phyloP scores from a whole-genome alignment of 2,888 invertebrate genomes.

The Byasa hedistus region DNA sequence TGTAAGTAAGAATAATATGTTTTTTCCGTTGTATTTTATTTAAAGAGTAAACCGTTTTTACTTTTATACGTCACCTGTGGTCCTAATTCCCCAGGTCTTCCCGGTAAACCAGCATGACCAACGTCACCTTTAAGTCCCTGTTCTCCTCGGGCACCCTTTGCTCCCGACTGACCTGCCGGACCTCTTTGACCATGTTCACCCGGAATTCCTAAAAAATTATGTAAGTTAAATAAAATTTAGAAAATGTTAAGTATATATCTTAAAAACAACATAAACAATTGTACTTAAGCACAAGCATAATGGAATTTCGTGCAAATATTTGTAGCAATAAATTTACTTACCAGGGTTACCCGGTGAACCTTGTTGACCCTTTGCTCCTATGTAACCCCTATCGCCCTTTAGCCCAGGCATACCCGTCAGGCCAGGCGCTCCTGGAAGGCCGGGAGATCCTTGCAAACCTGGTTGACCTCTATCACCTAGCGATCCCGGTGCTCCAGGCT shows the following conservation, averaged over 20 bases:
- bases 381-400: slow-evolving; percentile 86
- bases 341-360: slow-evolving; percentile 82
- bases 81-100: slow-evolving; percentile 88
- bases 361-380: slow-evolving; percentile 86
- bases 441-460: slow-evolving; percentile 85
- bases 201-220: slow-evolving; percentile 67
- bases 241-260: background rate
- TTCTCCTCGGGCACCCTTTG: slow-evolving; percentile 88
- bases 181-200: slow-evolving; percentile 84
- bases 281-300: background rate
- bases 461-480: slow-evolving; percentile 87
- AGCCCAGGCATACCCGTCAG: slow-evolving; percentile 84
- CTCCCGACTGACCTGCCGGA: slow-evolving; percentile 81
- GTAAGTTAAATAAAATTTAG: slow-evolving; percentile 4
- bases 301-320: background rate
- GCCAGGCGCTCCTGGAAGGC: slow-evolving; percentile 85
- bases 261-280: background rate
- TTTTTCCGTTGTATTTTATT: background rate
- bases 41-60: background rate
- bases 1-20: slow-evolving; percentile 43
- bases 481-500: slow-evolving; percentile 85
- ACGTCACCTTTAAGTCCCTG: slow-evolving; percentile 87
- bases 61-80: slow-evolving; percentile 73
- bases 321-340: slow-evolving; percentile 39
- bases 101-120: slow-evolving; percentile 87